Conservation (phyloP, 2,113 vertebrate genomes). For the Cisticola juncidis region DNA sequence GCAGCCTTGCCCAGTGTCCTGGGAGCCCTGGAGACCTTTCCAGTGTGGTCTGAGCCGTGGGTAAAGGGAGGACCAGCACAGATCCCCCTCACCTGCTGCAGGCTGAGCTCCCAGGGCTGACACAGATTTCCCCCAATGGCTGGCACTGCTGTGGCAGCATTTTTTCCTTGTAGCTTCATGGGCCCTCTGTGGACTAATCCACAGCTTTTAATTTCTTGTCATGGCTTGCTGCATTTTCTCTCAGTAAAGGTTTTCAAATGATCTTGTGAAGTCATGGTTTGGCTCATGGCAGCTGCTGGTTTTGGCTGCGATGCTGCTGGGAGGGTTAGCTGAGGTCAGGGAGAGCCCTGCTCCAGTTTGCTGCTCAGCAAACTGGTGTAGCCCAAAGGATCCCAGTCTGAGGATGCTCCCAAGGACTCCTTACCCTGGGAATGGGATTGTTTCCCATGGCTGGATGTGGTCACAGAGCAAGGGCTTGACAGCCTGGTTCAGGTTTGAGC, state of each 20-base stretch:
- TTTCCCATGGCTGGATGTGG: background rate
- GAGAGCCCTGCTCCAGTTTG: background rate
- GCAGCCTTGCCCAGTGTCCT: background rate
- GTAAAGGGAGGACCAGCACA: background rate
- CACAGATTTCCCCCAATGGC: background rate
- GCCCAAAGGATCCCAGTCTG: background rate
- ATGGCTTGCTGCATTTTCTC: constrained; percentile 55
- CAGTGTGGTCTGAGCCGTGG: background rate
- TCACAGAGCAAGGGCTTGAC: background rate
- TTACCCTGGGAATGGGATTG: background rate
- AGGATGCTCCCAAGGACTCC: background rate
- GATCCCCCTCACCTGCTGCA: background rate
- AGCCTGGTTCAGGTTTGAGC: background rate
- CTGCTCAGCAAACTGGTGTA: background rate
- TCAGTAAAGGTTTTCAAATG: constrained; percentile 54
- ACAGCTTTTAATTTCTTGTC: constrained; percentile 36
- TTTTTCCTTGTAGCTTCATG: constrained; percentile 39
- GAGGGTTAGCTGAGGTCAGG: constrained; percentile 56
- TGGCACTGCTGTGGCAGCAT: background rate
- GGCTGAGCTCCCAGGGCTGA: background rate
- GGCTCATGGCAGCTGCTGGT: constrained; percentile 29
- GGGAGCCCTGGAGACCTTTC: background rate
- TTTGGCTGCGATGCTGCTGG: constrained; percentile 5
- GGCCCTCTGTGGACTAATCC: background rate
- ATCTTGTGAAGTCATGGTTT: constrained; percentile 59